Percentiles rank a stretch among this genome's conserved stretches.
Conservation (phyloP, 2,888 invertebrate species). For the Scaptomyza tumidula region DNA sequence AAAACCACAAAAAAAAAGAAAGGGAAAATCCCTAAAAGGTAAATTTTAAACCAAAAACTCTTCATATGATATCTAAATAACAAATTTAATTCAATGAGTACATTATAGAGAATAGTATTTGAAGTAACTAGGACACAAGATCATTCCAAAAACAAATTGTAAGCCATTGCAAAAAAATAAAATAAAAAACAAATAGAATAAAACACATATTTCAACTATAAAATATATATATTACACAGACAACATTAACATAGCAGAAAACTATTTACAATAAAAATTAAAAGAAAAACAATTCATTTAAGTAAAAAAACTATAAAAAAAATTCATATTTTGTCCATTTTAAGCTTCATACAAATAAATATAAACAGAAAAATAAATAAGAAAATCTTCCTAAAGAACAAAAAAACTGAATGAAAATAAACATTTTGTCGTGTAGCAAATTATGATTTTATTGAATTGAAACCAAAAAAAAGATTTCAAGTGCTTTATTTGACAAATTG, state of each 20-base stretch:
- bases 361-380: slow-evolving; percentile 46
- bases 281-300: slow-evolving; percentile 26
- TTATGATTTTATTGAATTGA: slow-evolving; percentile 19
- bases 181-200: slow-evolving; percentile 10
- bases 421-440: slow-evolving; percentile 29
- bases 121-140: slow-evolving; percentile 59
- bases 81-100: slow-evolving; percentile 35
- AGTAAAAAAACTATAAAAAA: slow-evolving; percentile 13
- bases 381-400: slow-evolving; percentile 66
- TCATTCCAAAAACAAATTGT: slow-evolving; percentile 33
- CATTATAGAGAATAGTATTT: slow-evolving; percentile 58
- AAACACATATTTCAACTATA: slow-evolving; percentile 40
- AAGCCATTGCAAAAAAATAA: slow-evolving; percentile 37
- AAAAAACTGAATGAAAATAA: slow-evolving; percentile 37
- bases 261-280: slow-evolving; percentile 64
- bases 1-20: slow-evolving; percentile 2
- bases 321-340: slow-evolving; percentile 72
- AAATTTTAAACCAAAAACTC: slow-evolving; percentile 46
- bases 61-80: slow-evolving; percentile 40
- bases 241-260: slow-evolving; percentile 45
- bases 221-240: slow-evolving; percentile 10
- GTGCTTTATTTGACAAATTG: slow-evolving; percentile 42
- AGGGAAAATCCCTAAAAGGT: slow-evolving; percentile 30
- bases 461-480: slow-evolving; percentile 16
- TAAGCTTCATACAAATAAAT: slow-evolving; percentile 64